Base-by-base conservation (phyloP, 2,888 invertebrate species). In the Sesia bembeciformis region DNA sequence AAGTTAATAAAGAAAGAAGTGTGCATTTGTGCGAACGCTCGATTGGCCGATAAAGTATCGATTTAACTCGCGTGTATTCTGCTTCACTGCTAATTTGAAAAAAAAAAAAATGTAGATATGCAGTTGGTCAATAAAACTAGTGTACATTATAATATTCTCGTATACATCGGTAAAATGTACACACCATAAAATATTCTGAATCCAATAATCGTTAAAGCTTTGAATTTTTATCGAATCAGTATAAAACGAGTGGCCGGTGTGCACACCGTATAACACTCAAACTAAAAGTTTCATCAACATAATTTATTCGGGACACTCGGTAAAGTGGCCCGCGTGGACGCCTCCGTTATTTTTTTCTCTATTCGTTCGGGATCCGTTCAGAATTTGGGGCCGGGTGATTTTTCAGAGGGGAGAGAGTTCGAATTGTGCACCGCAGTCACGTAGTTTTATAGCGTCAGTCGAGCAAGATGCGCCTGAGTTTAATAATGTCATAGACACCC, bases 251-350 rank as follows among this genome's bases (percentile, higher is more conserved):
- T 66, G 67, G 65, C 63, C 59, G 59, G 54, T 60, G 63, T 56
- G 58, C 62, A 58, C 63, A 58, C 63, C 64, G 68, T 69, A 74
- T 72, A 76, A 74, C 75, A 73, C 78, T 75, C 74, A 67, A 74
- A 76, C 78, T 78, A 76, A 84, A 79, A 84, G 77, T 84, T 84
- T 80, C 76, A 82, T 83, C 80, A 83, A 71, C 79, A 84, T 84
- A 84, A 86, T 84, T 84, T 86, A 86, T 85, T 83, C 85, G 76
- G 82, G 78, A 77, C 78, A 76, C 76, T 77, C 72, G 59, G 65
- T 66, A 62, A 67, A 79, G 77, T 78, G 71, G 76, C 73, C 74
- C 71, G 63, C 66, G 70, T 69, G 72, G 74, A 70, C 71, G 72
- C 64, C 62, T 57, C 59, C 67, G 69, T 76, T 78, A 77, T 78